These are phyloP conservation scores for Rhingia rostrata DNA, from an alignment of 2,888 invertebrate genomes.

Conservation along the genomic window DNA sequence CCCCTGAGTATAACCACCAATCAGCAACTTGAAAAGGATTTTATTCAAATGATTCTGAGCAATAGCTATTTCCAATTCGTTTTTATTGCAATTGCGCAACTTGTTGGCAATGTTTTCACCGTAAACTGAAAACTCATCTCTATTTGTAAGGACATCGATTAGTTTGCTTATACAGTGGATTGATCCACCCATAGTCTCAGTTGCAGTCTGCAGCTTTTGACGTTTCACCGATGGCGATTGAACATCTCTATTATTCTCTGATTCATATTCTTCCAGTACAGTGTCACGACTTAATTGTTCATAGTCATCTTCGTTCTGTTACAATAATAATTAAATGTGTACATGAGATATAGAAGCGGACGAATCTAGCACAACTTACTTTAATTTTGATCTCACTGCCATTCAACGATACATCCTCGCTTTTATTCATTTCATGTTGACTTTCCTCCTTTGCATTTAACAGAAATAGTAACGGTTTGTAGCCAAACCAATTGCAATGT, in stretches of 20 bases:
- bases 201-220: neutral
- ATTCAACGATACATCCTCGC: neutral
- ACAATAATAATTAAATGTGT: neutral
- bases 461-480: conserved; percentile 35
- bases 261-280: neutral
- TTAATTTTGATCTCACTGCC: conserved; percentile 3
- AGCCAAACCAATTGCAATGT: conserved; percentile 49
- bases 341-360: neutral
- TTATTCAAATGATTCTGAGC: conserved; percentile 49
- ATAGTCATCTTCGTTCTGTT: neutral
- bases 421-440: neutral
- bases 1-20: conserved; percentile 38
- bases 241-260: neutral
- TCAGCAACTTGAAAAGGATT: conserved; percentile 36
- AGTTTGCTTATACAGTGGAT: conserved; percentile 24
- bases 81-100: conserved; percentile 23
- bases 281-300: neutral
- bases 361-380: conserved; percentile 1
- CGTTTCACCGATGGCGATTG: neutral
- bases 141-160: conserved; percentile 34
- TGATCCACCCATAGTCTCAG: neutral
- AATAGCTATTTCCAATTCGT: conserved; percentile 17
- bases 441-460: neutral
- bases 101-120: conserved; percentile 45
- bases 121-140: conserved; percentile 39